These are phyloP conservation scores for Folsomia manolachei DNA, from an alignment of 2,888 invertebrate species.

Conservation along the genomic window DNA sequence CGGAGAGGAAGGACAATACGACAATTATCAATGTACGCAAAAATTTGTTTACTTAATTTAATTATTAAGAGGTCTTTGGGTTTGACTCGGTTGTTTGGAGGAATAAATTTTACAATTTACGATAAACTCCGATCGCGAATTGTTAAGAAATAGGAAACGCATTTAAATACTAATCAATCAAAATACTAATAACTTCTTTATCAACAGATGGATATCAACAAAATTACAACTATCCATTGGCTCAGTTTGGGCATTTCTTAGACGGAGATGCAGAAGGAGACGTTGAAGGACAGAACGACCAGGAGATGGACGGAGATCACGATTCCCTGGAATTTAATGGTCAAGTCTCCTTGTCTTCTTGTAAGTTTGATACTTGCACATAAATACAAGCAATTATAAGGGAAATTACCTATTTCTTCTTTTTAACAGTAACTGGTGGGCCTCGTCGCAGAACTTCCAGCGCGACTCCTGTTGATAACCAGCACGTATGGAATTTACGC, in stretches of 20 bases:
- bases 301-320: not conserved
- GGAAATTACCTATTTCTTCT: not conserved
- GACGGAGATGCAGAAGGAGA: constrained; percentile 20
- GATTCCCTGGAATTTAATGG: not conserved
- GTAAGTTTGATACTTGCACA: too few species aligned
- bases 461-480: constrained; percentile 16
- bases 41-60: too few species aligned
- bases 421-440: not conserved
- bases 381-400: not conserved
- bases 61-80: too few species aligned
- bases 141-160: not conserved
- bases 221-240: not conserved
- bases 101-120: too few species aligned
- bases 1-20: constrained; percentile 2
- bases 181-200: not conserved
- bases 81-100: too few species aligned
- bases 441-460: constrained; percentile 12
- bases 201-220: not conserved
- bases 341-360: not conserved
- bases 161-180: not conserved
- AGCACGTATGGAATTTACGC: too few species aligned
- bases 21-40: not conserved
- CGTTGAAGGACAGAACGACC: not conserved
- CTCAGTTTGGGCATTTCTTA: constrained; percentile 34
- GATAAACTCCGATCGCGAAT: too few species aligned